Base-by-base conservation (phyloP, 1,140 invertebrate genomes). In the Anoplophora glabripennis region DNA sequence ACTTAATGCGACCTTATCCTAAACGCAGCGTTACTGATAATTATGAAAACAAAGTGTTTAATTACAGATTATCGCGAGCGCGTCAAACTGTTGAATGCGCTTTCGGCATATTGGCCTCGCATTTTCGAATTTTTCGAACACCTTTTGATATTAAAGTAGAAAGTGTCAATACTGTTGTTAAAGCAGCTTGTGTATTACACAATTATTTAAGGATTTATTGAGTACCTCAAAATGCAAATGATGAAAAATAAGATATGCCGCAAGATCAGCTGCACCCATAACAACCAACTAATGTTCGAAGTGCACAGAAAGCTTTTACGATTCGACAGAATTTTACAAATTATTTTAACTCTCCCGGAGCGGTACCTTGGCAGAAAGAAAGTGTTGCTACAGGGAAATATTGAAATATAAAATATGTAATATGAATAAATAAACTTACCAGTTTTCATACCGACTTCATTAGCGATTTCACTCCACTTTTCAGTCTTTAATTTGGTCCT, bases 1-100 rank as follows among this genome's bases (percentile, higher is more conserved):
- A 74, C 55, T 56, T 81, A 48, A 77, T 81, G 76, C 66, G 72
- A 52, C 77, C 79, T 45, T 81, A 73, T 65, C 72, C 74, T 34
- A 61, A 69, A 14, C 62, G 63, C 45, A 12, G 66, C 28, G 51
- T 76, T 40, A 51, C 63, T 41, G 36, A 70, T 18, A 49, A 71
- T 60, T 45, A 55, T 53, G 18, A 46, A 53, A 53, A 48, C 35
- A 36, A 60, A 56, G 12, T 51, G 42, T 55, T 56, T 47, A 56
- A 53, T 38, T 54, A 60, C 42, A 28, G 57, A 36, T 44, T 59
- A 14, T 53, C 35, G 28, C 18, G 56, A 53, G 61, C 55, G 37
- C 35, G 61, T 34, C 49, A 53, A 63, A 46, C 28, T n/a, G 49
- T 54, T 14, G 61, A 59, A 48, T 33, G 41, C 47, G 49, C 49